Percentiles rank a stretch among this genome's conserved stretches.
Conservation (phyloP, 1,140 invertebrate species). For the Nephotettix cincticeps region DNA sequence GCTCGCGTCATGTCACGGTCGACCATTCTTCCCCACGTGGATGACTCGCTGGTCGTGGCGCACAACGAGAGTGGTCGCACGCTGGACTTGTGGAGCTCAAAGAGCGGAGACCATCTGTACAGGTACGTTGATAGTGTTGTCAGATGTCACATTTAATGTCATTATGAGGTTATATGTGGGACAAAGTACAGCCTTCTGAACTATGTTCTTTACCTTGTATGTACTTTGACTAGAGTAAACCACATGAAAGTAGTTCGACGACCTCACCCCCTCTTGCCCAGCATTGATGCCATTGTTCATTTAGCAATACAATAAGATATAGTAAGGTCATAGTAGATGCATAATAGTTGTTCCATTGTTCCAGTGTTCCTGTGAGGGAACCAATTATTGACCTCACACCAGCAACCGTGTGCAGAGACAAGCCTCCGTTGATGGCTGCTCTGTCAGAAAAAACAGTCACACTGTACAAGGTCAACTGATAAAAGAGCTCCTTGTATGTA, state of each 20-base stretch:
- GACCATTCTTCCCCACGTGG: background rate
- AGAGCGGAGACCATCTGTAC: background rate
- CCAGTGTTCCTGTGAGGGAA: background rate
- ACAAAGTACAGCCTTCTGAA: background rate
- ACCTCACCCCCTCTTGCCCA: too few species aligned
- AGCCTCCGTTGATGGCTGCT: background rate
- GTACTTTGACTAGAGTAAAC: background rate
- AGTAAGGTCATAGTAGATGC: background rate
- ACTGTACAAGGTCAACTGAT: slow-evolving; percentile 40
- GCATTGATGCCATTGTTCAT: too few species aligned
- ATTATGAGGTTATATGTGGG: background rate
- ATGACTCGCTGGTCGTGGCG: background rate
- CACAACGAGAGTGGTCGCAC: background rate
- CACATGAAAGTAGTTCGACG: background rate
- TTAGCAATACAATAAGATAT: background rate
- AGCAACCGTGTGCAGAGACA: background rate
- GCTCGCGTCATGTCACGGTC: background rate
- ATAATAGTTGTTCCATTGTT: background rate
- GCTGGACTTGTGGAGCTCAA: background rate
- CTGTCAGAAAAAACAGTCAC: background rate
- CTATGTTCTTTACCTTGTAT: background rate
- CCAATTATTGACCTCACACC: background rate
- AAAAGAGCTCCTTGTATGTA: too few species aligned
- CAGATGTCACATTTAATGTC: background rate
- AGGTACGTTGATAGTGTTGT: too few species aligned